Conservation (phyloP, 2,113 vertebrate genomes). For the Beaufortia kweichowensis region DNA sequence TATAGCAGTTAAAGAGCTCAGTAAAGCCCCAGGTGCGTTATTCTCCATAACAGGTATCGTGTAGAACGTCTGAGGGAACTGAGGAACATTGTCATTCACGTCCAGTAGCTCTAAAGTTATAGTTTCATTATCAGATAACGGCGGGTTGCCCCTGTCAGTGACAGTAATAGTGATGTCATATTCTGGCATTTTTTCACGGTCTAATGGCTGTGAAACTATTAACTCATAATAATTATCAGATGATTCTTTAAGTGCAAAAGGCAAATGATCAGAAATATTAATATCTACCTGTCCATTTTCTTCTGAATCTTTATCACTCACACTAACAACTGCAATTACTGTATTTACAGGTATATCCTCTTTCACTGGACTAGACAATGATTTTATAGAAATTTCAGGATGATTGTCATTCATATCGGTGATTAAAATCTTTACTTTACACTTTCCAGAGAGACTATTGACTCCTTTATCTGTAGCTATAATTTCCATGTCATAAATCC, state of each 20-base stretch:
- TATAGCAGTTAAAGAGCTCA: conserved; percentile 52
- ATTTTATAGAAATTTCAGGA: conserved; percentile 46
- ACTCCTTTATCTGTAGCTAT: conserved; percentile 63
- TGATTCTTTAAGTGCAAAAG: conserved; percentile 49
- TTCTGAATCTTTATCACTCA: conserved; percentile 64
- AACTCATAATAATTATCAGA: conserved; percentile 55
- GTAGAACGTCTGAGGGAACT: conserved; percentile 56
- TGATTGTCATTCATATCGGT: conserved; percentile 58
- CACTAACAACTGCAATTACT: conserved; percentile 56
- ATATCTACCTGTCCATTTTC: conserved; percentile 68
- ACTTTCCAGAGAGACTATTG: conserved; percentile 56
- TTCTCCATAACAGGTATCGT: conserved; percentile 58
- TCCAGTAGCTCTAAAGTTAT: conserved; percentile 61
- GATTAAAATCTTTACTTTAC: conserved; percentile 63
- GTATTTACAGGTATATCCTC: conserved; percentile 51
- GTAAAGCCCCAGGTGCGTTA: conserved; percentile 56
- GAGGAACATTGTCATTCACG: conserved; percentile 68
- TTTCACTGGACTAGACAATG: conserved; percentile 50
- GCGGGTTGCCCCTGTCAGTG: conserved; percentile 55
- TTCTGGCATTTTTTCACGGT: conserved; percentile 57
- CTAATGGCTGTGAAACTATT: conserved; percentile 54
- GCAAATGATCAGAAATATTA: conserved; percentile 49
- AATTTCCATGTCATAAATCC: conserved; percentile 62
- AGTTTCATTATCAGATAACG: conserved; percentile 57
- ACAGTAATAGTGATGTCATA: conserved; percentile 60